Percentiles rank a stretch among this genome's conserved stretches.
Evolutionary conservation across 2,888 invertebrate species (phyloP).

Genomic region (Schizaphis graminum): DNA sequence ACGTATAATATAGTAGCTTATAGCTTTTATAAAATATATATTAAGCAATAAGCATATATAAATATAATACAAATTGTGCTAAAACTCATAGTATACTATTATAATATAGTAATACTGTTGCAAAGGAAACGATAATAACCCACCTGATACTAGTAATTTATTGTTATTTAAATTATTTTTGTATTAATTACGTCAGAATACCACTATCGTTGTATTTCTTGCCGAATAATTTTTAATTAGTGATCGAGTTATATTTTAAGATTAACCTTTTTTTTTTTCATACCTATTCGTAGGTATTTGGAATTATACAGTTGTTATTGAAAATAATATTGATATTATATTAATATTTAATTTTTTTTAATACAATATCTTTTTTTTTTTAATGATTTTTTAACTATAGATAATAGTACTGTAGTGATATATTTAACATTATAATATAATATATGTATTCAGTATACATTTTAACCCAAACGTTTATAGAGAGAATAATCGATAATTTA

Average conservation of each 20-base stretch:
- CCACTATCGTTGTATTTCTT: not conserved
- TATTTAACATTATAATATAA: not conserved
- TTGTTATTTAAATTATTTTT: not conserved
- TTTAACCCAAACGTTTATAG: not conserved
- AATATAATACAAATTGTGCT: not conserved
- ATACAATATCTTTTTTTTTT: not conserved
- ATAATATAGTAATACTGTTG: not conserved
- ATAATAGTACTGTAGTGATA: not conserved
- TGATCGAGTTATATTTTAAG: not conserved
- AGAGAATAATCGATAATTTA: slow-evolving; percentile 12
- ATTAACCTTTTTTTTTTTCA: not conserved
- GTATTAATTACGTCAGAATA: not conserved
- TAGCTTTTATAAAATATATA: not conserved
- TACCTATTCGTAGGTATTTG: not conserved
- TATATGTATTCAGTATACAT: not conserved
- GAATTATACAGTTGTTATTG: not conserved
- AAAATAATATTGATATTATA: not conserved
- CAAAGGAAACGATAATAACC: not conserved
- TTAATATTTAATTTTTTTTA: not conserved
- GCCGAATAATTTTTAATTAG: not conserved
- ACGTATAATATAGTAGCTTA: no score
- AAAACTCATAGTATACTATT: not conserved
- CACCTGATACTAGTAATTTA: not conserved
- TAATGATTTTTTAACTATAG: not conserved
- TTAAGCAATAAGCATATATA: not conserved